Conservation (phyloP, 2,888 invertebrate species). For the Bombylius discolor region DNA sequence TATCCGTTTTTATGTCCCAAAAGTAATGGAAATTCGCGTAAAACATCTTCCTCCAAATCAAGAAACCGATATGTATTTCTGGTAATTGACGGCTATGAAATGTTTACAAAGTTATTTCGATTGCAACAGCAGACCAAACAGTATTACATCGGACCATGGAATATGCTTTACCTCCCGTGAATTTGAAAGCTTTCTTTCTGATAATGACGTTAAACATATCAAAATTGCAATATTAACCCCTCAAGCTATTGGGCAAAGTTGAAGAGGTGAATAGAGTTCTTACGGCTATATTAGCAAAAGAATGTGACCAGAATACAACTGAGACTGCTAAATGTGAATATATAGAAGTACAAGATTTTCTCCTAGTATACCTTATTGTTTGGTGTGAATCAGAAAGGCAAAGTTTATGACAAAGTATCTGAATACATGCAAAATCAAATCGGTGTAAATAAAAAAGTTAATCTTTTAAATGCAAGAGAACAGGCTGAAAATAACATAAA, state of each 20-base stretch:
- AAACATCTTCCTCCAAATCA: background rate
- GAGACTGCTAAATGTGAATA: slow-evolving; percentile 10
- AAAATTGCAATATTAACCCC: background rate
- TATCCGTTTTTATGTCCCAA: slow-evolving; percentile 2
- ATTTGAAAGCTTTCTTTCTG: background rate
- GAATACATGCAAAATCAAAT: background rate
- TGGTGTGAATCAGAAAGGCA: slow-evolving; percentile 19
- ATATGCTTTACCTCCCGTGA: background rate
- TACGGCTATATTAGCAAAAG: background rate
- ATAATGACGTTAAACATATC: background rate
- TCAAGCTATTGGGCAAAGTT: background rate
- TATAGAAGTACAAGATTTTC: slow-evolving; percentile 19
- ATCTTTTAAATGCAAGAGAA: background rate
- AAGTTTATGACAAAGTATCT: slow-evolving; percentile 12
- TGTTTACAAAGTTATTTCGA: background rate
- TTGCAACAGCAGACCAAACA: background rate
- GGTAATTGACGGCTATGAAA: background rate
- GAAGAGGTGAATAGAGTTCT: background rate
- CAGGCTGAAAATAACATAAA: background rate
- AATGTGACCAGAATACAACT: background rate
- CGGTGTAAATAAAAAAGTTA: too few relatives aligned
- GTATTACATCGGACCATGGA: background rate
- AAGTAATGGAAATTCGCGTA: background rate
- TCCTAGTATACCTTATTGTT: slow-evolving; percentile 20
- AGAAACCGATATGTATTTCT: background rate